These are phyloP conservation scores for Galeruca laticollis DNA, from an alignment of 2,888 invertebrate species.

Conservation along the genomic window DNA sequence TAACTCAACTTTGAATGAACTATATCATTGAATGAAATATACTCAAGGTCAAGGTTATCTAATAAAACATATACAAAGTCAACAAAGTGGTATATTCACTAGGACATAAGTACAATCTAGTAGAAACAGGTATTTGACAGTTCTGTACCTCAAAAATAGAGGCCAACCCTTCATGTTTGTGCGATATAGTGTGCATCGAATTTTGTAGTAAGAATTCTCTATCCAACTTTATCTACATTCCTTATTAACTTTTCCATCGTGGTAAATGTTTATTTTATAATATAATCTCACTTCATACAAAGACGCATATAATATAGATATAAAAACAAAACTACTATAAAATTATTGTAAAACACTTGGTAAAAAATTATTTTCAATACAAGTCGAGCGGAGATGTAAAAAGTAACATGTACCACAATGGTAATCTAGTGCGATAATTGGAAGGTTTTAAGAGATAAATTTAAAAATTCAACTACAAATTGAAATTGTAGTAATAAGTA, in stretches of 20 bases:
- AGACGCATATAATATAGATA: slow-evolving; percentile 45
- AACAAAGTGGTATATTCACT: too few relatives aligned
- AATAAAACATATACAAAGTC: too few relatives aligned
- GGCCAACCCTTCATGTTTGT: too few relatives aligned
- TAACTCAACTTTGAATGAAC: too few relatives aligned
- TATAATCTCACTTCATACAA: too few relatives aligned
- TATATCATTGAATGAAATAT: too few relatives aligned
- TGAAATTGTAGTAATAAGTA: not conserved
- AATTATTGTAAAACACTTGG: slow-evolving; percentile 24
- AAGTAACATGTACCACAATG: slow-evolving; percentile 53
- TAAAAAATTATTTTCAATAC: slow-evolving; percentile 49
- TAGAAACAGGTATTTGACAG: too few relatives aligned
- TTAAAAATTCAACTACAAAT: not conserved
- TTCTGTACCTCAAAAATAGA: too few relatives aligned
- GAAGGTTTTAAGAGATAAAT: slow-evolving; percentile 1
- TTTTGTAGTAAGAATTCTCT: not conserved
- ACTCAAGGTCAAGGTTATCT: too few relatives aligned
- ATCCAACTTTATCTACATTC: not conserved
- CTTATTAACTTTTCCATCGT: slow-evolving; percentile 49
- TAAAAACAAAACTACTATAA: too few relatives aligned
- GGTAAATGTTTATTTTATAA: slow-evolving; percentile 54
- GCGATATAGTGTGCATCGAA: not conserved
- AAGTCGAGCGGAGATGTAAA: slow-evolving; percentile 43
- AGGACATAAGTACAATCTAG: too few relatives aligned
- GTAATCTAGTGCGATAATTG: slow-evolving; percentile 39